These are phyloP conservation scores for Neoascia interrupta DNA, from an alignment of 2,888 invertebrate species.

Conservation along the genomic window DNA sequence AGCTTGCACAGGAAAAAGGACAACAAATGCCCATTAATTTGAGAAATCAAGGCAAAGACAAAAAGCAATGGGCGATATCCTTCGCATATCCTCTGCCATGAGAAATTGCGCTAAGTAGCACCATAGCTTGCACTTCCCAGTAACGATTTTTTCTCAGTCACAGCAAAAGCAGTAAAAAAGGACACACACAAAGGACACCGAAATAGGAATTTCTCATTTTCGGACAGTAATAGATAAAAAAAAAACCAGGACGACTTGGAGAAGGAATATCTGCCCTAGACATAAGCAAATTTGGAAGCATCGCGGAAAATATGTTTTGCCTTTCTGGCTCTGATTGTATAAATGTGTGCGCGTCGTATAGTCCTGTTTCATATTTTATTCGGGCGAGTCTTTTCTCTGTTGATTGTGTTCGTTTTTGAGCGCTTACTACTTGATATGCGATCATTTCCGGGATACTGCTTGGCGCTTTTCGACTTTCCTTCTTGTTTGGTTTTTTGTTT, in stretches of 20 bases:
- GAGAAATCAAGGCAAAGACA: slow-evolving; percentile 3
- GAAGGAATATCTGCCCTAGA: slow-evolving; percentile 5
- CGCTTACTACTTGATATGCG: slow-evolving; percentile 16
- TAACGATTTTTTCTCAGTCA: too few relatives aligned
- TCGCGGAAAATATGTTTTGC: slow-evolving; percentile 49
- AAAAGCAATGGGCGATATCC: too few relatives aligned
- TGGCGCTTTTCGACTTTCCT: slow-evolving; percentile 5
- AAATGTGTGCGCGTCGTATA: too few relatives aligned
- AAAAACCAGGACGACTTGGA: background rate
- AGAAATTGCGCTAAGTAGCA: slow-evolving; percentile 42
- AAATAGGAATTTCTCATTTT: slow-evolving; percentile 41
- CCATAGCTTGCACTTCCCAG: slow-evolving; percentile 16
- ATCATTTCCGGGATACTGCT: slow-evolving; percentile 47
- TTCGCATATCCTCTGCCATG: background rate
- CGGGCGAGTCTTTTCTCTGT: background rate
- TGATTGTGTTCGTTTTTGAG: slow-evolving; percentile 15
- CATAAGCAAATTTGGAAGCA: slow-evolving; percentile 50
- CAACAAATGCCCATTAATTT: slow-evolving; percentile 32
- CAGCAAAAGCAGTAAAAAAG: background rate
- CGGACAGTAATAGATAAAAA: slow-evolving; percentile 27
- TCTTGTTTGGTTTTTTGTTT: slow-evolving; percentile 6
- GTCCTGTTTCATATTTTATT: slow-evolving; percentile 57
- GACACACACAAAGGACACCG: too few relatives aligned
- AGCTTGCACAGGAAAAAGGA: too few relatives aligned
- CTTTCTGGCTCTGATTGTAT: slow-evolving; percentile 27